Base-by-base conservation (phyloP, 2,888 invertebrate species). In the Ormyrus labotus region DNA sequence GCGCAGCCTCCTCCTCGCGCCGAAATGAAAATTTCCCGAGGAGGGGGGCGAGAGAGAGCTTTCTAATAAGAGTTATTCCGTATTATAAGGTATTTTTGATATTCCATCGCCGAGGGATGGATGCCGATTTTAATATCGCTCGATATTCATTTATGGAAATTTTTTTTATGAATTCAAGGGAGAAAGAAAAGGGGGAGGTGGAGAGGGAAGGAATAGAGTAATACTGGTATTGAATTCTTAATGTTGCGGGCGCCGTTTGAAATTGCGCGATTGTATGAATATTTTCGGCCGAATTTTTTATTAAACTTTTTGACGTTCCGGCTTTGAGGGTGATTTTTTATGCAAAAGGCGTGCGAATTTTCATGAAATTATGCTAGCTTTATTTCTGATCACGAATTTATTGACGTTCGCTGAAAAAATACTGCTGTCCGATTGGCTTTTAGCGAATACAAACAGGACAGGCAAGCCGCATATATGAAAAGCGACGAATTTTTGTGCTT, bases 91-190 rank as follows among this genome's bases (percentile, higher is more conserved):
- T 58, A 76, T 68, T 72, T 67, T 70, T 47, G 60, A 71, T 80
- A 57, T 71, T 61, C 48, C 60, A 10, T 19, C 11, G 34, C 6
- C 5, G 51, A 63, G 57, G 13, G 61, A 58, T 45, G 51, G 76
- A 57, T 65, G 64, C 55, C 64, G 34, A 68, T 73, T 77, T 80
- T 73, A 72, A 81, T 81, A 73, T 73, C 64, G 63, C 48, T 73
- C 68, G 77, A 77, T 77, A 81, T 81, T 81, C 77, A 77, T 81
- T 81, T 81, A 81, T 77, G 81, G 64, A 77, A 68, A 77, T 76
- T 76, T 57, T 68, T 76, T 76, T 68, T 80, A 72, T 80, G 76
- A 61, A 80, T 71, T 72, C 72, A 55, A 50, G 61, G 48, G 34
- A 6, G 57, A 65, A 60, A 70, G 10, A 60, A 50, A 11, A 5